Percentiles rank a stretch among this genome's conserved stretches.
Evolutionary conservation across 2,113 vertebrate species (phyloP).

Genomic region (Cervus canadensis): DNA sequence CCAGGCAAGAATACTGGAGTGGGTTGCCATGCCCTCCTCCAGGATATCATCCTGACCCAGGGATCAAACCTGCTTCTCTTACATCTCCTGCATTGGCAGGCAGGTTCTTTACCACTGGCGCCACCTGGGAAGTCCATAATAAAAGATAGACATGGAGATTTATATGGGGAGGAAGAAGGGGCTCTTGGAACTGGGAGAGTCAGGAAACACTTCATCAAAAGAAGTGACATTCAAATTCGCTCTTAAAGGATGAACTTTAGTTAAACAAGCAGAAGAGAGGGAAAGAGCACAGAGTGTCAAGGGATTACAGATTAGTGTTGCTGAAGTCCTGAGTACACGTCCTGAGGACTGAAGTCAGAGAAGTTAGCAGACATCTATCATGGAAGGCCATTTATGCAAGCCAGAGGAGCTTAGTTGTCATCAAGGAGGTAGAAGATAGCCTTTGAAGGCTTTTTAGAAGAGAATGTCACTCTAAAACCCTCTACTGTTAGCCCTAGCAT

Average conservation of each 20-base stretch:
- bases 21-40: background rate
- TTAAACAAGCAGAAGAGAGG: background rate
- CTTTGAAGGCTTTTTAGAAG: background rate
- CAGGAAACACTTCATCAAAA: background rate
- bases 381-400: background rate
- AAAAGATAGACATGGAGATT: background rate
- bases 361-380: background rate
- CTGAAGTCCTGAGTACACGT: background rate
- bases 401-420: background rate
- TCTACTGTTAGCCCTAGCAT: background rate
- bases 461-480: background rate
- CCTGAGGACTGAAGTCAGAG: background rate
- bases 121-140: background rate
- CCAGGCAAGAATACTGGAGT: background rate
- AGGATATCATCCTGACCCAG: background rate
- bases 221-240: background rate
- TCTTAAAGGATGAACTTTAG: background rate
- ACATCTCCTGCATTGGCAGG: background rate
- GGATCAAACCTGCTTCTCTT: background rate
- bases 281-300: background rate
- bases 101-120: background rate
- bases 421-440: background rate
- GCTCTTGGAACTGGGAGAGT: background rate
- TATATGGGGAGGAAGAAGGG: background rate
- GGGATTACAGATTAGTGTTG: background rate